These are phyloP conservation scores for Limanda limanda DNA, from an alignment of 2,113 vertebrate species.

Conservation along the genomic window DNA sequence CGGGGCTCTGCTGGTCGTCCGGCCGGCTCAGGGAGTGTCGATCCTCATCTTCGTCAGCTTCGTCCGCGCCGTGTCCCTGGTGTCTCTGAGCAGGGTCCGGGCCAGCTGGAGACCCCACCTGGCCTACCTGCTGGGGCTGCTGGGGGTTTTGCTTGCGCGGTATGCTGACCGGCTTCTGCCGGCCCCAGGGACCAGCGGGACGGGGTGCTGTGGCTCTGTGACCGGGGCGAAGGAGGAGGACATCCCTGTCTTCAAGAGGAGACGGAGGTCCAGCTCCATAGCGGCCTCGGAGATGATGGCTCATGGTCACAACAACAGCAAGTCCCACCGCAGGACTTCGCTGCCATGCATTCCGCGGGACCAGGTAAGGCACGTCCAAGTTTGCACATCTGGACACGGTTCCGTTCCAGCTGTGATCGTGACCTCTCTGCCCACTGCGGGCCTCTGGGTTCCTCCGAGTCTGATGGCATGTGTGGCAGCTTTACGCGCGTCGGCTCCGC, in stretches of 20 bases:
- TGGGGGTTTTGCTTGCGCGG: constrained; percentile 89
- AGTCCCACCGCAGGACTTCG: constrained; percentile 93
- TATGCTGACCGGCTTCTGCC: constrained; percentile 89
- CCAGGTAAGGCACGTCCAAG: constrained; percentile 86
- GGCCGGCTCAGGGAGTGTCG: constrained; percentile 88
- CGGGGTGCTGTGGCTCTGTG: constrained; percentile 84
- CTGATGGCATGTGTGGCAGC: constrained; percentile 41
- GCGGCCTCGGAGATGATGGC: constrained; percentile 92
- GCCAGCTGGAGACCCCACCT: constrained; percentile 92
- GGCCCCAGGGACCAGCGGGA: constrained; percentile 81
- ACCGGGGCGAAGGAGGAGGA: constrained; percentile 86
- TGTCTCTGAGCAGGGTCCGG: constrained; percentile 86
- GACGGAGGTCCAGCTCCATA: constrained; percentile 93
- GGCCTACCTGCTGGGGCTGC: constrained; percentile 89
- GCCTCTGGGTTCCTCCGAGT: background rate
- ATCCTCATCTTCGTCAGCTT: constrained; percentile 88
- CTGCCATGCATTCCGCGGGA: constrained; percentile 96
- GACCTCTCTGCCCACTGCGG: constrained; percentile 26
- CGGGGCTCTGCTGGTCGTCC: constrained; percentile 90
- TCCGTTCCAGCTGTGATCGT: constrained; percentile 6
- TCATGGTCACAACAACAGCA: constrained; percentile 86
- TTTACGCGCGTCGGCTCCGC: constrained; percentile 30
- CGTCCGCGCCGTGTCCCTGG: constrained; percentile 85
- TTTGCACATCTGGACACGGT: constrained; percentile 8
- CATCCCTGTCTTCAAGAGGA: constrained; percentile 86